Conservation (phyloP, 2,797 vertebrate genomes). For the Iguana delicatissima region DNA sequence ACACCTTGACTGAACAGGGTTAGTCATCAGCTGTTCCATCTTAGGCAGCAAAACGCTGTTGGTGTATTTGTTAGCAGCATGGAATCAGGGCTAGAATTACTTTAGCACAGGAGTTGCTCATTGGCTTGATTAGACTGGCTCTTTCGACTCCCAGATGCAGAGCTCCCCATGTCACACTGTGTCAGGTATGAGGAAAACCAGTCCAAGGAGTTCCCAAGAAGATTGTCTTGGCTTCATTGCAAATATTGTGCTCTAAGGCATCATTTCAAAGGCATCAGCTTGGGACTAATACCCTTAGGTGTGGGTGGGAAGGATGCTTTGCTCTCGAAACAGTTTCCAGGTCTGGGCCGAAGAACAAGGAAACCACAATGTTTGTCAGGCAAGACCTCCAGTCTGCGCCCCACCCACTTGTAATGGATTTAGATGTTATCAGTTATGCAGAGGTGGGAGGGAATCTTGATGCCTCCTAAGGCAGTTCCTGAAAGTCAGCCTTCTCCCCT, state of each 20-base stretch:
- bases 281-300: constrained; percentile 58
- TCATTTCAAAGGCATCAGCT: constrained; percentile 45
- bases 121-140: neutral
- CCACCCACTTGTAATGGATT: constrained; percentile 57
- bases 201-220: neutral
- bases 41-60: neutral
- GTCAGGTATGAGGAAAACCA: neutral
- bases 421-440: constrained; percentile 58
- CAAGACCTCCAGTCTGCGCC: constrained; percentile 61
- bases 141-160: neutral
- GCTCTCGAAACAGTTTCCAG: constrained; percentile 69
- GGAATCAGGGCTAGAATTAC: neutral
- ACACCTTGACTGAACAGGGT: neutral
- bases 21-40: neutral
- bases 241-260: constrained; percentile 53
- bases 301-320: constrained; percentile 34
- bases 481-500: constrained; percentile 51
- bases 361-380: constrained; percentile 21
- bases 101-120: neutral
- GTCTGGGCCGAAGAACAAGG: constrained; percentile 58
- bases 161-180: neutral
- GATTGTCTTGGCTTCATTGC: constrained; percentile 42
- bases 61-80: neutral
- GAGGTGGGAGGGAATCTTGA: constrained; percentile 48
- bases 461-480: constrained; percentile 68